Conservation (phyloP, 2,888 invertebrate genomes). For the Sabatieria punctata region DNA sequence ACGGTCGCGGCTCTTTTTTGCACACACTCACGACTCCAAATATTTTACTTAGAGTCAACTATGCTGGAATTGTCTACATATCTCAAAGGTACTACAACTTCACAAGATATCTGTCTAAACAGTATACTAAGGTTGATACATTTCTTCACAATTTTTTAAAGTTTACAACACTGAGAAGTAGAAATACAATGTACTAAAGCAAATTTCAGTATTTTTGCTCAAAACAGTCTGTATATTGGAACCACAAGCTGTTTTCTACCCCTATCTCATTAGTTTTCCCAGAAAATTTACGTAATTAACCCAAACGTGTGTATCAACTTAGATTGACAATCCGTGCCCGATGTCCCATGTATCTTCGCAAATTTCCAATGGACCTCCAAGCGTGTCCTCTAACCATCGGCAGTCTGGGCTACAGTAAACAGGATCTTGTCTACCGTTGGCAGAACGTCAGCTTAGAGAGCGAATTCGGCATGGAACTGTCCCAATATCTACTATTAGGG, state of each 20-base stretch:
- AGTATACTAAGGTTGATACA: no score
- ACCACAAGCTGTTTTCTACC: no score
- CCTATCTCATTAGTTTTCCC: no score
- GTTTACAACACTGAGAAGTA: no score
- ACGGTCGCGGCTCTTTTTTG: conserved; percentile 80
- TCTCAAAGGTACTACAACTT: conserved; percentile 94
- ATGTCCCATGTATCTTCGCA: conserved; percentile 65
- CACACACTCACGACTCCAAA: conserved; percentile 95
- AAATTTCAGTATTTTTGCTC: no score
- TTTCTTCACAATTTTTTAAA: no score
- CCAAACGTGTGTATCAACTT: no score
- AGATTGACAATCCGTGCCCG: conserved; percentile 65
- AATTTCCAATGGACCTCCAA: conserved; percentile 63
- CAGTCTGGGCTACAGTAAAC: conserved; percentile 55
- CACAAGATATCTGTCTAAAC: no score
- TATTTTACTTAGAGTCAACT: conserved; percentile 68
- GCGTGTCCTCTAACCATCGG: conserved; percentile 23
- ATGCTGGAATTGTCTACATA: conserved; percentile 75
- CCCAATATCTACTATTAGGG: conserved; percentile 71
- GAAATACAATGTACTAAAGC: no score
- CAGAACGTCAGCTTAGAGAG: conserved; percentile 47
- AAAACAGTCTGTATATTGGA: no score
- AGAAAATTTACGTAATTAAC: no score
- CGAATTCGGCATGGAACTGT: conserved; percentile 72
- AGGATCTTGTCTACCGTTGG: conserved; percentile 72